Percentiles rank a stretch among this genome's conserved stretches.
Evolutionary conservation across 2,888 invertebrate genomes (phyloP).

Genomic region (Hirtodrosophila cameraria): DNA sequence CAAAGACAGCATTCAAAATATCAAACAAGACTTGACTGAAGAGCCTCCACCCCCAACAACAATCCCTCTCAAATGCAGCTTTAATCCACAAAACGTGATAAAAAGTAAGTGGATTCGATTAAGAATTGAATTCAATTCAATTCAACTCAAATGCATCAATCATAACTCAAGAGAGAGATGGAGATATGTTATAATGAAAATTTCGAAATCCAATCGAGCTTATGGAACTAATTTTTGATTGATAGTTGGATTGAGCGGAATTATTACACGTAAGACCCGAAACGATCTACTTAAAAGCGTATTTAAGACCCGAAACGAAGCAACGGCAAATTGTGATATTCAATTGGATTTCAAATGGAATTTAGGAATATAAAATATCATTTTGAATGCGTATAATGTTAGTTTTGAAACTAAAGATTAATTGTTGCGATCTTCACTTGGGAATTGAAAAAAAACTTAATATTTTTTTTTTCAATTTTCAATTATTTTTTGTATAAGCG

Average conservation of each 20-base stretch:
- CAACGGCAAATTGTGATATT: not conserved
- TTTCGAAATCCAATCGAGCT: conserved; percentile 50
- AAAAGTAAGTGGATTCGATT: conserved; percentile 68
- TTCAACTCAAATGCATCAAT: conserved; percentile 60
- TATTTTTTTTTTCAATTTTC: too few species aligned
- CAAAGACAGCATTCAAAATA: conserved; percentile 4
- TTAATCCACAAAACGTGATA: conserved; percentile 53
- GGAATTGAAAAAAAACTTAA: too few species aligned
- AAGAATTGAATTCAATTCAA: conserved; percentile 36
- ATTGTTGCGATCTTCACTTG: too few species aligned
- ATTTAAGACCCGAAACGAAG: too few species aligned
- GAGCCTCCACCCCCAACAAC: conserved; percentile 3
- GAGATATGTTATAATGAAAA: conserved; percentile 29
- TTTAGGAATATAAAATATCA: too few species aligned
- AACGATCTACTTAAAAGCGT: not conserved
- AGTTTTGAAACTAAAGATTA: too few species aligned
- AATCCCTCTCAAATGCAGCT: conserved; percentile 31
- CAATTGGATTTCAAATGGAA: not conserved
- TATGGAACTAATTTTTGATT: conserved; percentile 73
- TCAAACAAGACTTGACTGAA: conserved; percentile 45
- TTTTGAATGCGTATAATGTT: too few species aligned
- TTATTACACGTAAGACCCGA: not conserved
- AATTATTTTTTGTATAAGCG: too few species aligned
- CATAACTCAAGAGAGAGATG: conserved; percentile 45
- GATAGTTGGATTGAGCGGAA: conserved; percentile 37